phyloP scores from a whole-genome alignment of 2,888 invertebrate genomes.

The Ptychoptera albimana region DNA sequence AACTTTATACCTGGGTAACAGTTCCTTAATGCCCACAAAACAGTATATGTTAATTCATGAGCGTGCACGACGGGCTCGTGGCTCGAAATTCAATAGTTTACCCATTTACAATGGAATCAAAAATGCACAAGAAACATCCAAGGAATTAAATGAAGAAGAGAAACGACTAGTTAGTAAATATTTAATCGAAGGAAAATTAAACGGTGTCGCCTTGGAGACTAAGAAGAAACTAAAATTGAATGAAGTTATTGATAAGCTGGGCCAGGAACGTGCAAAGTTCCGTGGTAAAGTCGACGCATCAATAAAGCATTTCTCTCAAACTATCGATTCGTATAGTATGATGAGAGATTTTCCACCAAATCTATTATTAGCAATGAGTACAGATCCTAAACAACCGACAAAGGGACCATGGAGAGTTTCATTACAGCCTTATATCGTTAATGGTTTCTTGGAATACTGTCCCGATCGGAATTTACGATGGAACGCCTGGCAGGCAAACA shows the following conservation, averaged over 20 bases:
- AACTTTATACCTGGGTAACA: slow-evolving; percentile 64
- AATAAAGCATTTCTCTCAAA: slow-evolving; percentile 48
- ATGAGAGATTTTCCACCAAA: slow-evolving; percentile 60
- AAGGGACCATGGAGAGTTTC: slow-evolving; percentile 75
- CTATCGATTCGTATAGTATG: slow-evolving; percentile 45
- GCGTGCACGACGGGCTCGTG: slow-evolving; percentile 56
- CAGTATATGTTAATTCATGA: slow-evolving; percentile 65
- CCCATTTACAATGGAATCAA: slow-evolving; percentile 52
- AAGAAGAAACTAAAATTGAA: slow-evolving; percentile 37
- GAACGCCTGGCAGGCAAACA: slow-evolving; percentile 73
- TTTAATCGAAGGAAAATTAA: slow-evolving; percentile 63
- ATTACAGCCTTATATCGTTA: slow-evolving; percentile 54
- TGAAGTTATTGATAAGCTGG: slow-evolving; percentile 35
- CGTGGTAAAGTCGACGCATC: slow-evolving; percentile 49
- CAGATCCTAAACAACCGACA: slow-evolving; percentile 38
- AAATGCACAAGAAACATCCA: slow-evolving; percentile 30
- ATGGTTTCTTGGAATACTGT: slow-evolving; percentile 71
- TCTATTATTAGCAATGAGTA: slow-evolving; percentile 46
- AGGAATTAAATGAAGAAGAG: slow-evolving; percentile 39
- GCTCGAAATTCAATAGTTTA: slow-evolving; percentile 53
- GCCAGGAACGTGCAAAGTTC: slow-evolving; percentile 43
- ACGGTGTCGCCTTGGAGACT: slow-evolving; percentile 55
- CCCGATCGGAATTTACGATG: slow-evolving; percentile 59
- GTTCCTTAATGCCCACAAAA: slow-evolving; percentile 61
- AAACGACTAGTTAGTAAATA: slow-evolving; percentile 60